Percentiles rank a stretch among this genome's conserved stretches.
phyloP scores from a whole-genome alignment of 64 coral and sea anemone species.

The Stichodactyla helianthus region DNA sequence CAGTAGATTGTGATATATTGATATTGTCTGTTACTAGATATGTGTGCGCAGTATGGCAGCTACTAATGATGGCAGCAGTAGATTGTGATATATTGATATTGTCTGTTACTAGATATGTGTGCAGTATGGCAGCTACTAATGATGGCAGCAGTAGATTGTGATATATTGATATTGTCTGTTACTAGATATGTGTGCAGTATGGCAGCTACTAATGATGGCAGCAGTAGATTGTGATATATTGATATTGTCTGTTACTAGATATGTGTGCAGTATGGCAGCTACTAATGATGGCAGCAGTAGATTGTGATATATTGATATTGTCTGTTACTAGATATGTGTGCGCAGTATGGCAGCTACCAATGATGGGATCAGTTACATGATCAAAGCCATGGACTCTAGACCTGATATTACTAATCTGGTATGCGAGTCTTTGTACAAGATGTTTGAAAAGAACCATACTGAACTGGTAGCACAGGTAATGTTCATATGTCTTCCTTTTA shows the following conservation, averaged over 20 bases:
- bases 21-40: neutral
- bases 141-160: neutral
- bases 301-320: neutral
- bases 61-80: neutral
- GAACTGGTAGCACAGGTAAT: constrained; percentile 83
- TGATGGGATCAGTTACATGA: constrained; percentile 73
- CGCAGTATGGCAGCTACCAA: constrained; percentile 76
- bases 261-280: neutral
- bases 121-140: neutral
- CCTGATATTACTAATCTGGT: constrained; percentile 66
- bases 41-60: neutral
- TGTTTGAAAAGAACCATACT: constrained; percentile 94
- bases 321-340: constrained; percentile 69
- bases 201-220: neutral
- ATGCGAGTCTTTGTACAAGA: constrained; percentile 87
- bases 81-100: neutral
- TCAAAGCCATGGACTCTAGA: constrained; percentile 83
- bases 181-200: neutral
- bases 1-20: too few relatives aligned
- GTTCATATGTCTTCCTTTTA: neutral
- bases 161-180: neutral
- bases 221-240: neutral
- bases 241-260: neutral
- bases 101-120: neutral
- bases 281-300: neutral